Percentiles rank a stretch among this genome's conserved stretches.
Evolutionary conservation across 2,113 vertebrate genomes (phyloP).

Genomic region (Nycticryphes semicollaris): DNA sequence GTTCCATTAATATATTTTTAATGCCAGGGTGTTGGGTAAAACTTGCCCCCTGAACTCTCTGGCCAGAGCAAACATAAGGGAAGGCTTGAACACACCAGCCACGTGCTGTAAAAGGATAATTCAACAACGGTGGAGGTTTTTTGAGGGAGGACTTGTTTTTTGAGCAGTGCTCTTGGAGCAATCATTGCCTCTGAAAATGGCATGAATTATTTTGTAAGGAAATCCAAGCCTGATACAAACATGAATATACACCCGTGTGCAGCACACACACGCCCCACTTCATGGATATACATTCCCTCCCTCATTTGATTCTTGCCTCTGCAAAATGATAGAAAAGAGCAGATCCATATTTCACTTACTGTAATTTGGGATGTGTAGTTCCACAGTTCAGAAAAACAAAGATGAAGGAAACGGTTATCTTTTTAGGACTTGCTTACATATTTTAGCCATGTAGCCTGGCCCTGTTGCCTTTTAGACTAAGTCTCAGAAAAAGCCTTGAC

Average conservation of each 20-base stretch:
- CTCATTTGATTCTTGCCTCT: neutral
- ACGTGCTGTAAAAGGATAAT: neutral
- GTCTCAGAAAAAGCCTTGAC: neutral
- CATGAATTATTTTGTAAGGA: neutral
- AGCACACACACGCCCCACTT: neutral
- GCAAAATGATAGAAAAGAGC: neutral
- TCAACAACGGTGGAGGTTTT: fast-evolving
- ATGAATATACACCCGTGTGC: neutral
- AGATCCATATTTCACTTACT: neutral
- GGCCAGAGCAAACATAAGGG: neutral
- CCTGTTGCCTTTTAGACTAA: neutral
- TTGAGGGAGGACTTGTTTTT: neutral
- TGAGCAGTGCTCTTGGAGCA: neutral
- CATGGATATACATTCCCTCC: neutral
- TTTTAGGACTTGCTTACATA: neutral
- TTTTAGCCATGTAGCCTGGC: neutral
- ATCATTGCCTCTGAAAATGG: neutral
- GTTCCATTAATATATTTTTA: neutral
- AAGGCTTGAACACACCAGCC: neutral
- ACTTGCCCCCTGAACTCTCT: neutral
- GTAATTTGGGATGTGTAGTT: neutral
- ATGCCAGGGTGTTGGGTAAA: neutral
- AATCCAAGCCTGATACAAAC: neutral
- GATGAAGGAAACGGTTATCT: neutral
- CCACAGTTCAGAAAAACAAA: neutral